Percentiles rank a stretch among this genome's conserved stretches.
These are phyloP conservation scores for Torymus aiolomorphi DNA, from an alignment of 2,888 invertebrate genomes.

Conservation along the genomic window DNA sequence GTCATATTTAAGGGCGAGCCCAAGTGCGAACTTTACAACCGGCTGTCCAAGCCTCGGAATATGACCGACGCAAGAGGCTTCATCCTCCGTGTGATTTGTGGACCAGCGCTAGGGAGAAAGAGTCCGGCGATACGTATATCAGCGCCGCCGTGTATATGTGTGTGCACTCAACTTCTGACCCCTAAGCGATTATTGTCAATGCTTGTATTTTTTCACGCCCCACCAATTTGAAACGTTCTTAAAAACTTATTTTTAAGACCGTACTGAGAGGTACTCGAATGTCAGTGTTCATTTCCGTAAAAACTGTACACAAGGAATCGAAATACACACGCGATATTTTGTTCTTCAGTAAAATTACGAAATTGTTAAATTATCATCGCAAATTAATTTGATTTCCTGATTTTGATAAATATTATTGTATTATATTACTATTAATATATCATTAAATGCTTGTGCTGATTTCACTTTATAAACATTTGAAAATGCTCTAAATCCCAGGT, in stretches of 20 bases:
- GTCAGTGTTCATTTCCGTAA: not conserved
- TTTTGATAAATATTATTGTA: no score
- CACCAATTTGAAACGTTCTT: conserved; percentile 25
- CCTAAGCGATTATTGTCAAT: conserved; percentile 48
- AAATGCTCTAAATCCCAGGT: no score
- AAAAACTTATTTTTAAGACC: conserved; percentile 16
- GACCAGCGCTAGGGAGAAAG: conserved; percentile 57
- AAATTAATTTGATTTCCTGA: no score
- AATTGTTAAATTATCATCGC: no score
- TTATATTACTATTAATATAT: no score
- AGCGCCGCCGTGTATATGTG: not conserved
- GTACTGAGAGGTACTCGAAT: conserved; percentile 11
- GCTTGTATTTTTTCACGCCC: conserved; percentile 47
- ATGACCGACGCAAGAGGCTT: conserved; percentile 66
- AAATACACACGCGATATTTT: no score
- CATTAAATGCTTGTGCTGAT: no score
- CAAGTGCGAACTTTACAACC: conserved; percentile 66
- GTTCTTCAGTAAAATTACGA: no score
- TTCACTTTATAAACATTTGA: no score
- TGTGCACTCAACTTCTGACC: conserved; percentile 2
- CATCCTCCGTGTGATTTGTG: conserved; percentile 68
- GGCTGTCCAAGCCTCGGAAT: conserved; percentile 62
- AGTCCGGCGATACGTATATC: conserved; percentile 6
- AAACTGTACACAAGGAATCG: no score
- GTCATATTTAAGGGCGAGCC: conserved; percentile 59